Evolutionary conservation across 1,140 invertebrate species (phyloP), one percentile per base, ranked within the genome.

Genomic region (Eriosoma lanigerum): DNA sequence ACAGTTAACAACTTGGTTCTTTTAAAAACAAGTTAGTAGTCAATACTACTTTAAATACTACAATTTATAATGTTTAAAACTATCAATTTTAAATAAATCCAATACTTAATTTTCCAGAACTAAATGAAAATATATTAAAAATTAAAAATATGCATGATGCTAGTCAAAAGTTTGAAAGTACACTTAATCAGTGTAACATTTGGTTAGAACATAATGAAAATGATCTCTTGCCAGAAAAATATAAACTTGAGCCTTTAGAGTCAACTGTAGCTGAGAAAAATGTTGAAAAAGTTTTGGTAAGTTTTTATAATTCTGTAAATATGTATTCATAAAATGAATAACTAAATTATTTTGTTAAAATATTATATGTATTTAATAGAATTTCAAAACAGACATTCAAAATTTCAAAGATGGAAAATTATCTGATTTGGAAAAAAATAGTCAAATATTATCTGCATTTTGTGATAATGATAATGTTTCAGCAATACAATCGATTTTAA

Each of bases 121-220:
- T 78, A 26, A 78, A 62, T 46, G 75, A 78, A 48, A 46, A n/a
- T 44, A 2, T 58, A 12, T 46, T 15, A 17, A 78, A 62, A 62
- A 44, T 13, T 4, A 48, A 78, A n/a, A 78, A n/a, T n/a, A 58
- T 78, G 52, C 17, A 60, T 48, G 75, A 78, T 48, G 38, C 56
- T 9, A 62, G 56, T 29, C 54, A 46, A 44, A 78, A 78, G n/a
- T 78, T 60, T 44, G 75, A 78, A 46, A 46, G 44, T 19, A 46
- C 17, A 13, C 56, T 62, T 12, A 78, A 62, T 48, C n/a, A 62
- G 3, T 78, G 75, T 60, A 56, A 60, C 10, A 10, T 26, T 12
- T 78, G 75, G 75, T 60, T 78, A 78, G 54, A 78, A 24, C 52
- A 38, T 5, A 60, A n/a, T 48, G 75, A 78, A 78, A 78, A 78